Conservation (phyloP, 2,797 vertebrate species). For the Liasis olivaceus region DNA sequence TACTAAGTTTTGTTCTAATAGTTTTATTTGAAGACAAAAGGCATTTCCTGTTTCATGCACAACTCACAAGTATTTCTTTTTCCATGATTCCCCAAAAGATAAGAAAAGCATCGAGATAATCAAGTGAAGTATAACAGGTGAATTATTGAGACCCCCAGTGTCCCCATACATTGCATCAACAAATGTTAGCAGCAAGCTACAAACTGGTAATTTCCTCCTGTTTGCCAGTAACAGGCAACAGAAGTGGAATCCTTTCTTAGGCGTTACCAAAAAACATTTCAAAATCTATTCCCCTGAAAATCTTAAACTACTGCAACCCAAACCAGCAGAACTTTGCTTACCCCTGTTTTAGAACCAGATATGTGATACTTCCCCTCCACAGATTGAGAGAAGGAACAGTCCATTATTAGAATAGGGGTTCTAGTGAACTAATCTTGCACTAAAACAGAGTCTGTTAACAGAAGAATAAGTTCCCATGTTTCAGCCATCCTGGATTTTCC, state of each 20-base stretch:
- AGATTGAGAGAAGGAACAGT: background rate
- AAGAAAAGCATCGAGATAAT: background rate
- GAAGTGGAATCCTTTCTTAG: background rate
- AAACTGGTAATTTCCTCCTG: background rate
- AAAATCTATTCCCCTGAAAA: background rate
- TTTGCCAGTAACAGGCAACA: background rate
- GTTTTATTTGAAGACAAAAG: too few relatives aligned
- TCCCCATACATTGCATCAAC: background rate
- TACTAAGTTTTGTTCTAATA: too few relatives aligned
- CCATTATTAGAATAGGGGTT: conserved; percentile 6
- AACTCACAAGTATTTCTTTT: too few relatives aligned
- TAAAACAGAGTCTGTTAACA: conserved; percentile 12
- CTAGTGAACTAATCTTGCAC: conserved; percentile 20
- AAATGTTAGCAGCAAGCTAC: background rate
- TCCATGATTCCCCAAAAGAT: background rate
- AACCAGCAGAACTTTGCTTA: background rate
- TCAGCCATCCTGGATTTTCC: conserved; percentile 19
- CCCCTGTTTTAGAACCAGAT: background rate
- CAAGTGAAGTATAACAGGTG: too few relatives aligned
- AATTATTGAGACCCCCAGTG: background rate
- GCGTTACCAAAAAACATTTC: background rate
- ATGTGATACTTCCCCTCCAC: background rate
- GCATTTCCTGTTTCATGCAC: too few relatives aligned
- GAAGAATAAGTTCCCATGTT: conserved; percentile 22
- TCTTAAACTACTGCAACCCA: background rate